Evolutionary conservation across 2,113 vertebrate genomes (phyloP).

Genomic region (Phalacrocorax brasilianus): DNA sequence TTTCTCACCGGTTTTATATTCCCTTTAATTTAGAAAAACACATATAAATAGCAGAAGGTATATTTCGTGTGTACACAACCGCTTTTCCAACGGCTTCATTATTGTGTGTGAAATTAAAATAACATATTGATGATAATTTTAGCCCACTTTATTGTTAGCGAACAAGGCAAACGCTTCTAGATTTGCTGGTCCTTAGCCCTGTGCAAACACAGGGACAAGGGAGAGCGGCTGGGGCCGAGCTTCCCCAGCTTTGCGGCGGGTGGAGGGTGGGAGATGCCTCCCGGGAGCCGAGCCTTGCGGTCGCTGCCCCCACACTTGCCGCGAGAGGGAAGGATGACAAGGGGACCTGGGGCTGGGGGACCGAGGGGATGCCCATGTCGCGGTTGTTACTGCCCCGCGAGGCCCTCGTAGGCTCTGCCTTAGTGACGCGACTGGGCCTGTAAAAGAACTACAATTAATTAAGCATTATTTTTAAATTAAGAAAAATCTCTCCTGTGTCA

Average conservation of each 20-base stretch:
- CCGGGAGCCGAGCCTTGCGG: accelerated
- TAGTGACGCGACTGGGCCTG: accelerated
- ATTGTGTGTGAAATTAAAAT: not conserved
- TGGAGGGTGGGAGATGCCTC: not conserved
- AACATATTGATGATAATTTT: not conserved
- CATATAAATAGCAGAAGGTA: slow-evolving; percentile 44
- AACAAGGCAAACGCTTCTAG: not conserved
- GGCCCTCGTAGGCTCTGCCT: not conserved
- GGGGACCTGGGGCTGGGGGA: not conserved
- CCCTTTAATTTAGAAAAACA: slow-evolving; percentile 31
- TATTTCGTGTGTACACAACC: not conserved
- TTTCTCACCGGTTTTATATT: slow-evolving; percentile 15
- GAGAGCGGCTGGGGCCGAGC: accelerated
- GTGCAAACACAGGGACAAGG: accelerated
- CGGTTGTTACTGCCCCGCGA: accelerated
- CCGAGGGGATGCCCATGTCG: accelerated
- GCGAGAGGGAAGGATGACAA: accelerated
- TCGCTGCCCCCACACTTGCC: accelerated
- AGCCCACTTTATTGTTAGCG: not conserved
- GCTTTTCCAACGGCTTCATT: not conserved
- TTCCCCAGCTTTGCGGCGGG: accelerated
- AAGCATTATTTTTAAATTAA: not conserved
- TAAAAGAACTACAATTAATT: not conserved
- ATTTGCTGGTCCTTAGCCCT: not conserved
- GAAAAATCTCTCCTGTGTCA: not conserved